Evolutionary conservation across 1,140 invertebrate species (phyloP).

Genomic region (Akabosia matsudoensis): DNA sequence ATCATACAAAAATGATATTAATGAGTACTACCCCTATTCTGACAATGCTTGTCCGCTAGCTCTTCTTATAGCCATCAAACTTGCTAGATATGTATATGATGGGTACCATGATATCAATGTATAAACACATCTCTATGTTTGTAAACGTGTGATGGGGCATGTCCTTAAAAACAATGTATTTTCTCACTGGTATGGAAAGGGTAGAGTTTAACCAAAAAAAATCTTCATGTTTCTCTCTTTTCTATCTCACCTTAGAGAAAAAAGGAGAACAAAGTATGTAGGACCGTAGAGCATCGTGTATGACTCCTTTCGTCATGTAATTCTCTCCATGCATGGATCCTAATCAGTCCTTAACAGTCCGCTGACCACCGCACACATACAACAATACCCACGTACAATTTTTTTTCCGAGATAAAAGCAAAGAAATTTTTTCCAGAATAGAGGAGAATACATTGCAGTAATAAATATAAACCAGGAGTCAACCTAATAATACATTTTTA

Average conservation of each 20-base stretch:
- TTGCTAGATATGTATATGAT: not conserved
- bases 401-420: not conserved
- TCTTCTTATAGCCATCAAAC: too few species aligned
- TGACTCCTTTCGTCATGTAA: not conserved
- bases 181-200: not conserved
- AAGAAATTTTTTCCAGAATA: constrained; percentile 9
- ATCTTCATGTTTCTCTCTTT: not conserved
- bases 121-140: not conserved
- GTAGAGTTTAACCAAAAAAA: not conserved
- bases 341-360: constrained; percentile 21
- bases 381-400: constrained; percentile 8
- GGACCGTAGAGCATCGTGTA: not conserved
- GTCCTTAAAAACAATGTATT: not conserved
- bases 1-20: not conserved
- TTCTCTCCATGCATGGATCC: constrained; percentile 18
- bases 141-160: not conserved
- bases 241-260: not conserved
- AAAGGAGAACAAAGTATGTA: not conserved
- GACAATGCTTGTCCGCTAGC: too few species aligned
- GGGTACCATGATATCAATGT: not conserved
- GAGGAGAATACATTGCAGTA: not conserved
- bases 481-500: constrained; percentile 6
- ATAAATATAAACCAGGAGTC: not conserved
- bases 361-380: constrained; percentile 20
- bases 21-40: not conserved